Conservation (phyloP, 2,888 invertebrate genomes). For the Luperina testacea region DNA sequence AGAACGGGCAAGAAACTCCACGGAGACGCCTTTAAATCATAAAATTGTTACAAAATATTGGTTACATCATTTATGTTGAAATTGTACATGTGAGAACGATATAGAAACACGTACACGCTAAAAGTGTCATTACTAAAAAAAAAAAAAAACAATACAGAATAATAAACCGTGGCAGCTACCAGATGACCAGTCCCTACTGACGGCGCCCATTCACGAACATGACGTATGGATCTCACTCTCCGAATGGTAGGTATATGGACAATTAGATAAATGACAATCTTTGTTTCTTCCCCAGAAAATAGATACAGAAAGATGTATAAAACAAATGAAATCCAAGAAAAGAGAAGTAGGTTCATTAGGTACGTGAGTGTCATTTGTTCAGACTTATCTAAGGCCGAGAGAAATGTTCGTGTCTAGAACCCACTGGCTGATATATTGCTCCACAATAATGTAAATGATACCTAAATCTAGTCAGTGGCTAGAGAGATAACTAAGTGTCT, state of each 20-base stretch:
- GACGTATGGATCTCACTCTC: neutral
- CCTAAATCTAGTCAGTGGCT: constrained; percentile 10
- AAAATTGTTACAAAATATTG: too few relatives aligned
- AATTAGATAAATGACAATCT: neutral
- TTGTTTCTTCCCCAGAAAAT: neutral
- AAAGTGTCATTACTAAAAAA: too few relatives aligned
- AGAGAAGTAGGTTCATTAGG: neutral
- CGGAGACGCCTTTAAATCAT: too few relatives aligned
- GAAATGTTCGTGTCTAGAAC: constrained; percentile 36
- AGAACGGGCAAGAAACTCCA: too few relatives aligned
- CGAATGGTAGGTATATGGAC: neutral
- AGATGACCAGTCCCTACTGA: neutral
- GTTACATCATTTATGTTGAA: too few relatives aligned
- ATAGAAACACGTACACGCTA: too few relatives aligned
- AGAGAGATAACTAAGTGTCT: constrained; percentile 23
- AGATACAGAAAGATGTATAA: constrained; percentile 3
- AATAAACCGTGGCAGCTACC: neutral
- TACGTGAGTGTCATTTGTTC: constrained; percentile 36
- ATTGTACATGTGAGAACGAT: too few relatives aligned
- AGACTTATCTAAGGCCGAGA: constrained; percentile 28
- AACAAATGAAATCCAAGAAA: constrained; percentile 9
- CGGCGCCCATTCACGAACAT: neutral
- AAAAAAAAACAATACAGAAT: too few relatives aligned
- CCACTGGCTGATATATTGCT: constrained; percentile 42
- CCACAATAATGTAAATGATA: constrained; percentile 17